A percentile compares a stretch with the other conserved stretches of the same genome.
These are phyloP conservation scores for Pentalonia nigronervosa DNA, from an alignment of 1,140 invertebrate genomes.

Conservation along the genomic window DNA sequence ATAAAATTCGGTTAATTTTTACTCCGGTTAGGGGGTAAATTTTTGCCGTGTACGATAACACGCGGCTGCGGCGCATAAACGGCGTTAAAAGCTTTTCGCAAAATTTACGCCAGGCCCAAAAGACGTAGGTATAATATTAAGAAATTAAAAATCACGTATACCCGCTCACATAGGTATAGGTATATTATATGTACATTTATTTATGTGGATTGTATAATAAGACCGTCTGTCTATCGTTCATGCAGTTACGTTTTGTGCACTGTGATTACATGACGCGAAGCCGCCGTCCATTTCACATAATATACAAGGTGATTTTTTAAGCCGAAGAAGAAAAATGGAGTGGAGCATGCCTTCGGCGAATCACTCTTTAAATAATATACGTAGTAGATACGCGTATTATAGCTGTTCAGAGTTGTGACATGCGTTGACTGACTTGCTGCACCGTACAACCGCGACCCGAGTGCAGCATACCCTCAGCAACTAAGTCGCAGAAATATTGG, in stretches of 20 bases:
- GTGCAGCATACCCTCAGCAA: background rate
- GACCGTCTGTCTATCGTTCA: background rate
- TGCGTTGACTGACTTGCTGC: background rate
- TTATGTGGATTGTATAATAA: background rate
- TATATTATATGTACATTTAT: background rate
- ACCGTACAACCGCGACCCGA: background rate
- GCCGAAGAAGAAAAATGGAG: too few species aligned
- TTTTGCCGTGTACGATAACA: background rate
- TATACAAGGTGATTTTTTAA: too few species aligned
- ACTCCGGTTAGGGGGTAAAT: background rate
- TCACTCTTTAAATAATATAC: too few species aligned
- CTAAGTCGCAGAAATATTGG: background rate
- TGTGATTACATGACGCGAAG: background rate
- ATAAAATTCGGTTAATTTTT: constrained; percentile 14
- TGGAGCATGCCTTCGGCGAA: too few species aligned
- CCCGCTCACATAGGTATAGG: too few species aligned
- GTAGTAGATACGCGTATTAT: too few species aligned
- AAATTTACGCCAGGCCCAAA: background rate
- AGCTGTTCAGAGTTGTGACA: too few species aligned
- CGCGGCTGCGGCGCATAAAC: background rate
- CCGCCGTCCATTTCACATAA: too few species aligned
- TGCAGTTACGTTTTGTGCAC: background rate
- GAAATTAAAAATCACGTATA: background rate
- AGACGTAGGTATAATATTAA: background rate
- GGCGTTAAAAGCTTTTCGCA: background rate